Conservation (phyloP, 2,797 vertebrate species). For the Leuciscus waleckii region DNA sequence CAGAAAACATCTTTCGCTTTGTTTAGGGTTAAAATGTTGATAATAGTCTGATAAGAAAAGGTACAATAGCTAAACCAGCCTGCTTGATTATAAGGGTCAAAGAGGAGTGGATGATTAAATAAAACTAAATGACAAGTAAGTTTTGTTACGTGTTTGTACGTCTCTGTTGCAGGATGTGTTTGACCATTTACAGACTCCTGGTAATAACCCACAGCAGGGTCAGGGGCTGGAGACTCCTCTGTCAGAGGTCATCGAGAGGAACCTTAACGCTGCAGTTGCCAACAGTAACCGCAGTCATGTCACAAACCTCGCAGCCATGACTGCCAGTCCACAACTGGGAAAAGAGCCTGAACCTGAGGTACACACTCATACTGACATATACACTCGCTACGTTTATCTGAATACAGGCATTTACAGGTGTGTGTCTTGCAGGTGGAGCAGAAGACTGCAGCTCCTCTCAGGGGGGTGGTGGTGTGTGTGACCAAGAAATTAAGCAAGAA, state of each 20-base stretch:
- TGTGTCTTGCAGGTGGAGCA: slow-evolving; percentile 66
- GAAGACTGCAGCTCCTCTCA: slow-evolving; percentile 78
- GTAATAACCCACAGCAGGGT: slow-evolving; percentile 71
- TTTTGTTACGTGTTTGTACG: neutral
- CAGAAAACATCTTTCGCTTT: neutral
- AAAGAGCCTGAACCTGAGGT: slow-evolving; percentile 75
- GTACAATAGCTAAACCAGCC: neutral
- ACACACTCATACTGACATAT: slow-evolving; percentile 32
- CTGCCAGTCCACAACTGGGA: slow-evolving; percentile 85
- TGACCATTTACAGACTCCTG: slow-evolving; percentile 88
- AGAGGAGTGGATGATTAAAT: neutral
- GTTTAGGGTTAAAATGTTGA: neutral
- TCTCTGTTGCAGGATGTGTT: slow-evolving; percentile 82
- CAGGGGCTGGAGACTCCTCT: slow-evolving; percentile 86
- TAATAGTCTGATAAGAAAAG: no score
- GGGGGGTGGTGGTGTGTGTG: slow-evolving; percentile 87
- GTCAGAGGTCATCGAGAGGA: slow-evolving; percentile 89
- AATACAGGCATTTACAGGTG: slow-evolving; percentile 6
- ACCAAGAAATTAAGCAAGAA: slow-evolving; percentile 94
- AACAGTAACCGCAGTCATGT: slow-evolving; percentile 81
- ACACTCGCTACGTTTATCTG: neutral
- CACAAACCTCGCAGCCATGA: slow-evolving; percentile 74
- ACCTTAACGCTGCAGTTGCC: slow-evolving; percentile 88
- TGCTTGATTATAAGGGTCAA: neutral
- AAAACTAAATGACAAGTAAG: neutral